These are phyloP conservation scores for Upupa epops DNA, from an alignment of 2,113 vertebrate species.

Conservation along the genomic window DNA sequence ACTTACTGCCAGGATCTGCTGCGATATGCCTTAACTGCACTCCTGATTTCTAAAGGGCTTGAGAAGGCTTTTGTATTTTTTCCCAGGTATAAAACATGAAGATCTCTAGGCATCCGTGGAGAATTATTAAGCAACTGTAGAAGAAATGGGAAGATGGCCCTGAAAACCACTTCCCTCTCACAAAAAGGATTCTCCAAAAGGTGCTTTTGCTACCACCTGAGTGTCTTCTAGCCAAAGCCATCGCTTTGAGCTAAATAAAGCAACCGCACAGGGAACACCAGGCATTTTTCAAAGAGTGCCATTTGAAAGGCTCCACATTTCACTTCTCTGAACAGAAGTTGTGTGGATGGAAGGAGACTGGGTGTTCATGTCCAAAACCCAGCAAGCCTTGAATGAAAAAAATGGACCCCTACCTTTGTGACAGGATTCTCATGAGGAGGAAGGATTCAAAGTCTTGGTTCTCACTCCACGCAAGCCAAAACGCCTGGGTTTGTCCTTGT, in stretches of 20 bases:
- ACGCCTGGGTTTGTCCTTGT: neutral
- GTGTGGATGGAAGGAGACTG: fast-evolving
- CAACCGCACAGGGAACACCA: neutral
- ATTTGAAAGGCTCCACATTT: neutral
- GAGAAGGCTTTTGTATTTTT: neutral
- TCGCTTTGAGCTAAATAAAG: neutral
- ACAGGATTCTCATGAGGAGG: fast-evolving
- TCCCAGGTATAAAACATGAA: neutral
- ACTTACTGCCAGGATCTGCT: neutral
- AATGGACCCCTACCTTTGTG: neutral
- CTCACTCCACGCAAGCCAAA: neutral
- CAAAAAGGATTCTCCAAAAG: neutral
- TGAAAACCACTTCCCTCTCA: neutral
- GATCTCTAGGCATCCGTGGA: neutral
- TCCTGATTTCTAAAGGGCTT: neutral
- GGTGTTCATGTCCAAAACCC: neutral
- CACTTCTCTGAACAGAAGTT: neutral
- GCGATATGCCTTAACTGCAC: neutral
- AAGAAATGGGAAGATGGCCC: neutral
- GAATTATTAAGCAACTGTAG: neutral
- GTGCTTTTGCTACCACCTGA: neutral
- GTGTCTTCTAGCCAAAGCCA: neutral
- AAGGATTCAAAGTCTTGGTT: neutral
- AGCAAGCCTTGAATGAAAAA: neutral
- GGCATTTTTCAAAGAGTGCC: neutral